Evolutionary conservation across 2,888 invertebrate species (phyloP), one percentile per base, ranked within the genome.

Genomic region (Pollenia labialis): DNA sequence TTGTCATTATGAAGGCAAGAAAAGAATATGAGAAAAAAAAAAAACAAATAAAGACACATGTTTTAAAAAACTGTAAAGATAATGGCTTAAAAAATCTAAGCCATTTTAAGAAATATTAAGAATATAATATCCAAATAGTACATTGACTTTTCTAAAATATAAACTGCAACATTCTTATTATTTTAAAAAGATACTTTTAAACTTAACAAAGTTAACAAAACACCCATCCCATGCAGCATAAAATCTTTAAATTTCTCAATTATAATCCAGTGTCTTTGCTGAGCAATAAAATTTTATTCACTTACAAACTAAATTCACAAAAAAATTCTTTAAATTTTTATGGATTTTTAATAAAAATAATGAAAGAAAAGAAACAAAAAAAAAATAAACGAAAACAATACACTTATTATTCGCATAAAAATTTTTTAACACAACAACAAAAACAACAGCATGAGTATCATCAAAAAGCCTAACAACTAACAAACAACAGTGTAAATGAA

Each of bases 401-500:
- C 66, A 18, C 46, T 64, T 75, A 16, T 16, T 50, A 44, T 42
- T n/a, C 64, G 46, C 48, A 50, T 79, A 69, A 79, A 79, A 77
- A 52, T 42, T 23, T 50, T 9, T 68, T n/a, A 44, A 44, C 12
- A 71, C 50, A 50, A 42, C 6, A 52, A 52, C 11, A 54, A 46
- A 54, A 58, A 18, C 10, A 46, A 46, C 9, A 50, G 9, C 23
- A n/a, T 23, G 6, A 44, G 23, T 10, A n/a, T 12, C 18, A 66
- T 52, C 2, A 23, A 46, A 46, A 64, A 76, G 18, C 64, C 12
- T 56, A 75, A 75, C 72, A 50, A 23, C 48, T 32, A 44, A 44
- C 58, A 69, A 60, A 44, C 58, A 69, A 60, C 58, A 60, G 71
- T 66, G 68, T 84, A 74, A 87, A 84, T 81, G 84, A 84, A 81